Percentiles rank a stretch among this genome's conserved stretches.
Conservation (phyloP, 2,797 vertebrate species). For the Heterohyrax brucei region DNA sequence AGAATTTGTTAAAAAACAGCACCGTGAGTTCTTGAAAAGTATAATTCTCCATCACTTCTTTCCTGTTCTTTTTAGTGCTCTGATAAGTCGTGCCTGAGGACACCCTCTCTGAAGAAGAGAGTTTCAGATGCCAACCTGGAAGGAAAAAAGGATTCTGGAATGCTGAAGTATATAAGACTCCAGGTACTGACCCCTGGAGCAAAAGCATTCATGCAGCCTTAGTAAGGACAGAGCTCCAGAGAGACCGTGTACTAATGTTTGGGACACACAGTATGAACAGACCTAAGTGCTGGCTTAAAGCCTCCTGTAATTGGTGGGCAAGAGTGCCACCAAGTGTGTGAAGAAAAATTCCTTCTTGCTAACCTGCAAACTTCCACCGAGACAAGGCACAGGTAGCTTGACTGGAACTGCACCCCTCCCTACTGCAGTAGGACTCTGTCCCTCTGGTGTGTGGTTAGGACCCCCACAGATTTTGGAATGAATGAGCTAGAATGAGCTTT, state of each 20-base stretch:
- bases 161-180: slow-evolving; percentile 99
- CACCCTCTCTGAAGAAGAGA: slow-evolving; percentile 97
- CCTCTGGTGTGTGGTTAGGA: fast-evolving
- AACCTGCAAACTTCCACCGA: background rate
- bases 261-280: background rate
- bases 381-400: background rate
- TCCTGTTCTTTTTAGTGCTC: slow-evolving; percentile 93
- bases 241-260: background rate
- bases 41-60: background rate
- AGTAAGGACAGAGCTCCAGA: background rate
- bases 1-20: background rate
- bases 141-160: slow-evolving; percentile 98
- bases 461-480: background rate
- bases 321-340: slow-evolving; percentile 37
- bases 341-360: background rate
- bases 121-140: slow-evolving; percentile 95
- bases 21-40: background rate
- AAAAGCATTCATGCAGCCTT: background rate
- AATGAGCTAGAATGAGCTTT: background rate
- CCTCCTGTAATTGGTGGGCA: background rate
- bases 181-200: slow-evolving; percentile 92
- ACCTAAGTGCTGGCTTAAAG: background rate
- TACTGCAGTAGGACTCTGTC: background rate
- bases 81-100: slow-evolving; percentile 98
- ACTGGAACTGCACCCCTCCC: fast-evolving